These are phyloP conservation scores for Anarrhichthys ocellatus DNA, from an alignment of 2,113 vertebrate genomes.

Conservation along the genomic window DNA sequence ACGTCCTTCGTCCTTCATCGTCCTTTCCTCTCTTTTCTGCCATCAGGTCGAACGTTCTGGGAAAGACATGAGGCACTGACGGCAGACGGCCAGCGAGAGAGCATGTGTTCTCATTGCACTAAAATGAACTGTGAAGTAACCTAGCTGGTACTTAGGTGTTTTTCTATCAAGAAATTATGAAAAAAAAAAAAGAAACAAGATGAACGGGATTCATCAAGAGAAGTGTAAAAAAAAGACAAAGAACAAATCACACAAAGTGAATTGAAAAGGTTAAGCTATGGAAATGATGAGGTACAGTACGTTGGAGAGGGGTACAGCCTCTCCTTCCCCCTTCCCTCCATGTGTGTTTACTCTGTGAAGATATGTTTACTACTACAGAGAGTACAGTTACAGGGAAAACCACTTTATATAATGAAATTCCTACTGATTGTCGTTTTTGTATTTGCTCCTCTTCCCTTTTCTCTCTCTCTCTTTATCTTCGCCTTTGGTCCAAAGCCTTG, in stretches of 20 bases:
- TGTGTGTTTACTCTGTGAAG: conserved; percentile 77
- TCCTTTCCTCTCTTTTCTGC: background rate
- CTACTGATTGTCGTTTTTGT: conserved; percentile 70
- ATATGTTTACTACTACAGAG: conserved; percentile 75
- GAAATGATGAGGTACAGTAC: conserved; percentile 55
- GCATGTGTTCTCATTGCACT: conserved; percentile 84
- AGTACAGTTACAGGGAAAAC: conserved; percentile 78
- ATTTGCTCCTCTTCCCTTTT: conserved; percentile 50
- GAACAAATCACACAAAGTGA: conserved; percentile 31
- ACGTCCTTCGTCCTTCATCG: background rate
- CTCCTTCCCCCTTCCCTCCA: conserved; percentile 37
- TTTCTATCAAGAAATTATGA: conserved; percentile 68
- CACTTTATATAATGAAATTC: conserved; percentile 75
- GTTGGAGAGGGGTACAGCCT: conserved; percentile 46
- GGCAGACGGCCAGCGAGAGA: conserved; percentile 78
- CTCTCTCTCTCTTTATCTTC: conserved; percentile 17
- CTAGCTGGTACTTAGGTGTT: conserved; percentile 87
- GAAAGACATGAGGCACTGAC: conserved; percentile 87
- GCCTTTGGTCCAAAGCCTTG: conserved; percentile 41
- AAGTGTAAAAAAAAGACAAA: conserved; percentile 8
- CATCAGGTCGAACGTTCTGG: conserved; percentile 90
- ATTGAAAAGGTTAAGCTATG: conserved; percentile 61
- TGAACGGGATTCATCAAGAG: conserved; percentile 86
- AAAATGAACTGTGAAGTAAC: conserved; percentile 87
- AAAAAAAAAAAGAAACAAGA: conserved; percentile 36